Evolutionary conservation across 2,888 invertebrate species (phyloP).

Genomic region (Drosophila quinaria): DNA sequence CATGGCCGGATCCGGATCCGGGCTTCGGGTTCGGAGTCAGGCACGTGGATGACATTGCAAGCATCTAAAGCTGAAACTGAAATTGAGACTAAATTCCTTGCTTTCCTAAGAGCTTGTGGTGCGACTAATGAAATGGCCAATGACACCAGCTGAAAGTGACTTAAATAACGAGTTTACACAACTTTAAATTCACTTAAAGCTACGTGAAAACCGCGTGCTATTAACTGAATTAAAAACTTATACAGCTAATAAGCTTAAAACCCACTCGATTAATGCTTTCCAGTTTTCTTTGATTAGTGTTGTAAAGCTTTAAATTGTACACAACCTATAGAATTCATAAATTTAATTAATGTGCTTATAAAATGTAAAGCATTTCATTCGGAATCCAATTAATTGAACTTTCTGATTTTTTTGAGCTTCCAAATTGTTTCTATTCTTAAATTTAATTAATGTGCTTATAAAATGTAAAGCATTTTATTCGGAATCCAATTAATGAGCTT

Average conservation of each 20-base stretch:
- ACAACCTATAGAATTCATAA: background rate
- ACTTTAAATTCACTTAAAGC: slow-evolving; percentile 9
- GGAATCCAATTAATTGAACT: too few species aligned
- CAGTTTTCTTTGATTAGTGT: background rate
- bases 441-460: too few species aligned
- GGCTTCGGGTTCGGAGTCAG: background rate
- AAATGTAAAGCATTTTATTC: too few species aligned
- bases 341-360: too few species aligned
- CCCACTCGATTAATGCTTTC: background rate
- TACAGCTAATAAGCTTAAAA: background rate
- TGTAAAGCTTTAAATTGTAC: background rate
- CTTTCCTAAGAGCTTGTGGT: background rate
- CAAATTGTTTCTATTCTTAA: too few species aligned
- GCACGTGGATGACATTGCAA: slow-evolving; percentile 45
- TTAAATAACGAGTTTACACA: background rate
- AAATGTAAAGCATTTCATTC: too few species aligned
- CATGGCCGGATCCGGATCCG: slow-evolving; percentile 4
- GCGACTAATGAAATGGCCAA: slow-evolving; percentile 10
- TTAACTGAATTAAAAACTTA: background rate
- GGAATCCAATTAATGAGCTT: too few species aligned
- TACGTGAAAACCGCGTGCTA: background rate
- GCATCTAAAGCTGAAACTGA: slow-evolving; percentile 15
- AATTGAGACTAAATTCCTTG: slow-evolving; percentile 9
- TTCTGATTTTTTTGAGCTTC: too few species aligned
- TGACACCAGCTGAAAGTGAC: slow-evolving; percentile 12